Percentiles rank a stretch among this genome's conserved stretches.
Conservation (phyloP, 2,888 invertebrate genomes). For the Macrosiphum euphorbiae region DNA sequence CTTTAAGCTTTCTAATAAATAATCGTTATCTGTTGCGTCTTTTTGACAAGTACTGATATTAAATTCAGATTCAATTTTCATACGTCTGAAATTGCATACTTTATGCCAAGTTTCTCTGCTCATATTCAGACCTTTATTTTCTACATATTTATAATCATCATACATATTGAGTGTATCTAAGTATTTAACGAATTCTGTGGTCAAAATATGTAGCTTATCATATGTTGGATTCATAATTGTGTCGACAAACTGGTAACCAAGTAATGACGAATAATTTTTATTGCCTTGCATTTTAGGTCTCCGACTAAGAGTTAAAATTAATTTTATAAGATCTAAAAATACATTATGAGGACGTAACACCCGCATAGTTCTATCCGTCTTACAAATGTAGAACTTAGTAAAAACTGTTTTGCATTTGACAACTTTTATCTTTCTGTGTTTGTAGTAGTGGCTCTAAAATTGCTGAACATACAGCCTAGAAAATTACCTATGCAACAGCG, state of each 20-base stretch:
- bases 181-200: conserved; percentile 34
- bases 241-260: conserved; percentile 56
- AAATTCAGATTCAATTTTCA: conserved; percentile 69
- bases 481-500: no score
- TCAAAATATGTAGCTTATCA: conserved; percentile 10
- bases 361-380: no score
- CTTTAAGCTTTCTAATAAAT: conserved; percentile 20
- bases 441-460: no score
- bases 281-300: conserved; percentile 47
- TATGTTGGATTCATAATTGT: conserved; percentile 29
- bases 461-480: no score
- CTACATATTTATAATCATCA: conserved; percentile 59
- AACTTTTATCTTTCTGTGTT: no score
- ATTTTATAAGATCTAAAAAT: no score
- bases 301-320: conserved; percentile 26
- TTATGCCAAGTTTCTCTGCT: conserved; percentile 48
- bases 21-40: conserved; percentile 32
- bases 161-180: conserved; percentile 33
- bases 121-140: conserved; percentile 49
- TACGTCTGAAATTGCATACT: conserved; percentile 70
- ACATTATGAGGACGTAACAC: background rate
- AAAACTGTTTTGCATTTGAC: no score
- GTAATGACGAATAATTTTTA: conserved; percentile 27
- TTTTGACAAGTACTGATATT: conserved; percentile 48
- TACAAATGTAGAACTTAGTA: no score